These are phyloP conservation scores for Mnemiopsis leidyi DNA, from an alignment of 37 sponge, comb jelly and placozoan species.

Conservation along the genomic window DNA sequence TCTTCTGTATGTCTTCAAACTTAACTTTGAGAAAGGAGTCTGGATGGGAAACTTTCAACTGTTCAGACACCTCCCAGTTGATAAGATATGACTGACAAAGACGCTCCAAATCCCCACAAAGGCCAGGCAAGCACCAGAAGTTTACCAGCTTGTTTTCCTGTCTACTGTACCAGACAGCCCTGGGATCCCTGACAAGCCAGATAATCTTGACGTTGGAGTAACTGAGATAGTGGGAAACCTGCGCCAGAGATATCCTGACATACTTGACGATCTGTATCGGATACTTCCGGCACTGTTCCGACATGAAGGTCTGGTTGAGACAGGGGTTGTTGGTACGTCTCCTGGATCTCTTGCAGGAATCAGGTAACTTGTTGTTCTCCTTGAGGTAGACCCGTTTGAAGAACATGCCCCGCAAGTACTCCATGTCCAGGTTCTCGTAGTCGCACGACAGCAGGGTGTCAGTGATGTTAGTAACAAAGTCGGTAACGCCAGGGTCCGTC, in stretches of 20 bases:
- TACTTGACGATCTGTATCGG: slow-evolving; percentile 32
- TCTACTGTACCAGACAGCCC: slow-evolving; percentile 24
- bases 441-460: not conserved
- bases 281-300: not conserved
- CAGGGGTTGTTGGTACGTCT: not conserved
- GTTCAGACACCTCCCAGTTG: not conserved
- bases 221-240: not conserved
- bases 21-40: not conserved
- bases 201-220: slow-evolving; percentile 7
- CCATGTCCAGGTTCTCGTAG: not conserved
- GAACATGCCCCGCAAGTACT: not conserved
- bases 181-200: slow-evolving; percentile 3
- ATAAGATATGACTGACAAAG: slow-evolving; percentile 32
- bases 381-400: not conserved
- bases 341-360: not conserved
- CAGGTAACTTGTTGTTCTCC: not conserved
- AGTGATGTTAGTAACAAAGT: not conserved
- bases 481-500: not conserved
- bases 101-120: not conserved
- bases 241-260: slow-evolving; percentile 13
- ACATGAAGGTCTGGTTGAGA: not conserved
- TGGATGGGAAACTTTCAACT: not conserved
- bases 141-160: not conserved
- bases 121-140: not conserved
- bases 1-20: not conserved